A percentile compares a stretch with the other conserved stretches of the same genome.
Conservation (phyloP, 2,113 vertebrate genomes). For the Cygnus atratus region DNA sequence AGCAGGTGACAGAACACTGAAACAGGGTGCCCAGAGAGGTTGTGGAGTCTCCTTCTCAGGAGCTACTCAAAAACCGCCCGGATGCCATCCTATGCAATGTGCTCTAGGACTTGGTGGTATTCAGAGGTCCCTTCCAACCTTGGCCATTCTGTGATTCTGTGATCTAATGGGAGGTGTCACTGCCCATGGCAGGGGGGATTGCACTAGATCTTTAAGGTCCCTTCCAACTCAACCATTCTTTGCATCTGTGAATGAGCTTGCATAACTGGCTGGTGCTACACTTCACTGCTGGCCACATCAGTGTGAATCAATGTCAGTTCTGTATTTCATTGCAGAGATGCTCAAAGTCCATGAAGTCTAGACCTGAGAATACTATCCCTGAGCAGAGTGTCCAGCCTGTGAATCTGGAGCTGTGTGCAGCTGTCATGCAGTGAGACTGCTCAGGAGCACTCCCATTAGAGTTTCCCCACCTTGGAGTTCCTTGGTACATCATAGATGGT, state of each 20-base stretch:
- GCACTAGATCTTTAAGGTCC: neutral
- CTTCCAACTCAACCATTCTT: neutral
- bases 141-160: too few relatives aligned
- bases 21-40: too few relatives aligned
- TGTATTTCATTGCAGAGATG: neutral
- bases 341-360: accelerated
- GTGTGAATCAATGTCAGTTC: neutral
- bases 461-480: neutral
- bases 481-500: neutral
- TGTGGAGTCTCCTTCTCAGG: too few relatives aligned
- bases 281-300: neutral
- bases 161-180: neutral
- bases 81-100: too few relatives aligned
- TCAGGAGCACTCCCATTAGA: neutral
- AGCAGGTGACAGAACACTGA: too few relatives aligned
- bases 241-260: neutral
- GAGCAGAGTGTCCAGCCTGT: neutral
- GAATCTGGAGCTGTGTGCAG: neutral
- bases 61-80: too few relatives aligned
- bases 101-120: too few relatives aligned
- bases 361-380: neutral
- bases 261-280: neutral
- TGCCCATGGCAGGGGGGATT: neutral
- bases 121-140: too few relatives aligned
- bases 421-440: neutral